Evolutionary conservation across 2,888 invertebrate genomes (phyloP), one percentile per base, ranked within the genome.

Genomic region (Ectemnius cavifrons): DNA sequence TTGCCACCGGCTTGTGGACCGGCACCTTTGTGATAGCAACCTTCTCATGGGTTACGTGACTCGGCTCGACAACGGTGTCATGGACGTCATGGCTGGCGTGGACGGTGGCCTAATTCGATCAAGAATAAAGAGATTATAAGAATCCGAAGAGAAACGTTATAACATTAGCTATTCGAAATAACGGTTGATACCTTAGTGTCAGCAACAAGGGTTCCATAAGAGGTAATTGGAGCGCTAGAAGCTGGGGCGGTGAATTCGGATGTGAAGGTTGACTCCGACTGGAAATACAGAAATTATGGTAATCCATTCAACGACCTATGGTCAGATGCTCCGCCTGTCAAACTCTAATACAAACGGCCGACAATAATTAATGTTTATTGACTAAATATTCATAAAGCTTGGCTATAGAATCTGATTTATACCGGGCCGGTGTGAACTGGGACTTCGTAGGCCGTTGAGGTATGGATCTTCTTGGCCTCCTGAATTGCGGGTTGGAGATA

Each of bases 161-260:
- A 37, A 37, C 37, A 37, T 52, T 52, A 6, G 16, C 8, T 13
- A 14, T 13, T 52, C 4, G 14, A n/a, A 14, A 14, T 52, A 52
- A 52, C 16, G 4, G 5, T 52, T 14, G 4, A 68, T 69, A 82
- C 76, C 63, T 74, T 71, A 16, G 47, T 14, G 6, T 37, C 47
- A 2, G 46, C n/a, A 0, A 81, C 28, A 0, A 79, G 80, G 3
- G 68, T 58, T 57, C 85, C 79, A 16, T 86, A 86, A 45, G 82
- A 85, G 16, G 79, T 73, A 18, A 77, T 5, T 2, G 80, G 77
- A 0, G 73, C 65, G 3, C 67, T 59, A 11, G 18, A 46, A 1
- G 46, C n/a, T 13, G 72, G 63, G 16, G 52, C 27, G 2, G 57
- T 45, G 47, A 60, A 62, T 1, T 73, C 63, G 59, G 14, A 58